These are phyloP conservation scores for Cephalopholis sonnerati DNA, from an alignment of 2,113 vertebrate genomes.

Conservation along the genomic window DNA sequence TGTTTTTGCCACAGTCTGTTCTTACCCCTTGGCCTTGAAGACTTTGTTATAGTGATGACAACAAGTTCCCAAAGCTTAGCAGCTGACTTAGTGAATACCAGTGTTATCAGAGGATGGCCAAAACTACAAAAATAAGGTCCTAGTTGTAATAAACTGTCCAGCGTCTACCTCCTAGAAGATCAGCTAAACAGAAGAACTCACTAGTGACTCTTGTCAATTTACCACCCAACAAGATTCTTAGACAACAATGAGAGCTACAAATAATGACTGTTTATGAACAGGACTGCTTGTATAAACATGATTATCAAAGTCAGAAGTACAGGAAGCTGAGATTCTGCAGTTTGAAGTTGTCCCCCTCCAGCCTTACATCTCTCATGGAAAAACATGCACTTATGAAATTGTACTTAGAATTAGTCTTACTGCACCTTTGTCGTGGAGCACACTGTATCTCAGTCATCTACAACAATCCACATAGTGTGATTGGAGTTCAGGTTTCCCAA, in stretches of 20 bases:
- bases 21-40: too few species aligned
- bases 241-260: not conserved
- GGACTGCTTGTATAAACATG: not conserved
- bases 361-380: not conserved
- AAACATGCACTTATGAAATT: conserved; percentile 16
- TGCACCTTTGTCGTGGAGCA: not conserved
- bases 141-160: not conserved
- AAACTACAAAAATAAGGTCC: too few species aligned
- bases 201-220: too few species aligned
- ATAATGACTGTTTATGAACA: not conserved
- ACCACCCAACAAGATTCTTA: not conserved
- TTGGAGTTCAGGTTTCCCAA: not conserved
- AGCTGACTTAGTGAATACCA: not conserved
- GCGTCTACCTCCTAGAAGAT: not conserved
- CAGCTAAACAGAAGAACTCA: too few species aligned
- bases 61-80: not conserved
- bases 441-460: not conserved
- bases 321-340: not conserved
- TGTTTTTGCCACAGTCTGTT: not conserved
- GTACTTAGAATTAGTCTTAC: not conserved
- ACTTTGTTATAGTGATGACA: not conserved
- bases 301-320: not conserved
- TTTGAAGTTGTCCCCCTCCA: not conserved
- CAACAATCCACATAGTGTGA: not conserved
- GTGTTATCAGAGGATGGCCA: too few species aligned